These are phyloP conservation scores for Corella eumyota DNA, from an alignment of 23 tunicate genomes.

Conservation along the genomic window DNA sequence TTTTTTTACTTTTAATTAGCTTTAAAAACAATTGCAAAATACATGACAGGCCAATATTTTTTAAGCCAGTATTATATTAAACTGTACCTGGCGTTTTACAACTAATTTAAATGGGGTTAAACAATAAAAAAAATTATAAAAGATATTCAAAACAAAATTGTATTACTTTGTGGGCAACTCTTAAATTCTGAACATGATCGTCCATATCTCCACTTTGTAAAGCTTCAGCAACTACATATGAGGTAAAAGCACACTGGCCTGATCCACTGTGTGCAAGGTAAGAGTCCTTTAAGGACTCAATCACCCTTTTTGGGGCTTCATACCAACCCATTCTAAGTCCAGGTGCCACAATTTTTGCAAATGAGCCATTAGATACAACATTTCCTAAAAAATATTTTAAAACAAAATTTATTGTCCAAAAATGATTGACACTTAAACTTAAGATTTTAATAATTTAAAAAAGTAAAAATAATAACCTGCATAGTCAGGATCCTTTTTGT, in stretches of 20 bases:
- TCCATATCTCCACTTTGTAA: slow-evolving; percentile 31
- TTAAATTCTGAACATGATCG: slow-evolving; percentile 21
- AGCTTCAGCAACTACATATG: slow-evolving; percentile 26
- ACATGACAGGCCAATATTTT: too few relatives aligned
- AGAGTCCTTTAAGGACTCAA: background rate
- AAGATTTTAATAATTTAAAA: too few relatives aligned
- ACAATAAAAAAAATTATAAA: too few relatives aligned
- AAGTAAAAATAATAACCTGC: slow-evolving; percentile 23
- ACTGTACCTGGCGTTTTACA: too few relatives aligned
- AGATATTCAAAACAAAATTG: too few relatives aligned
- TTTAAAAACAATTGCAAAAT: too few relatives aligned
- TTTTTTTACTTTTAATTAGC: too few relatives aligned
- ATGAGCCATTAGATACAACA: slow-evolving; percentile 51
- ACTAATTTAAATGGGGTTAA: too few relatives aligned
- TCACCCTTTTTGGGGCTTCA: slow-evolving; percentile 45
- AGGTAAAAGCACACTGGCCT: slow-evolving; percentile 23
- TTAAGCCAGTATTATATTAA: too few relatives aligned
- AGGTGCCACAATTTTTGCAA: slow-evolving; percentile 65
- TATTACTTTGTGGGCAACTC: slow-evolving; percentile 42
- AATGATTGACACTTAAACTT: too few relatives aligned
- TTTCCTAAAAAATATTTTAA: slow-evolving; percentile 18
- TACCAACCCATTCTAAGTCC: slow-evolving; percentile 76
- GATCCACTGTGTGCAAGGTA: slow-evolving; percentile 30
- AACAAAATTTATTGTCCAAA: background rate
- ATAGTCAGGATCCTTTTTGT: slow-evolving; percentile 34